Conservation (phyloP, 2,888 invertebrate genomes). For the Gnatocerus cornutus region DNA sequence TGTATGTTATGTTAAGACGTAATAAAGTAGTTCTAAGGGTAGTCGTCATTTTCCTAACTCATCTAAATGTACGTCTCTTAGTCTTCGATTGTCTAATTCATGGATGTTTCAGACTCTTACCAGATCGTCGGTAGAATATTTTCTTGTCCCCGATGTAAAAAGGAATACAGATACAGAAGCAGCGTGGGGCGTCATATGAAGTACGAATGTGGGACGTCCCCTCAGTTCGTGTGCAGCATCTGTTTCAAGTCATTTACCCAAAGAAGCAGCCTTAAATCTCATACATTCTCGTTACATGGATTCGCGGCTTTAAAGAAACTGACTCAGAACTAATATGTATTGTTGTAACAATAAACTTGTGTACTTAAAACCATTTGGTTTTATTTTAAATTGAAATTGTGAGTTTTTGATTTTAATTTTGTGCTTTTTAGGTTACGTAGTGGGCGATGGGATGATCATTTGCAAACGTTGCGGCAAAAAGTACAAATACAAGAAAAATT, state of each 20-base stretch:
- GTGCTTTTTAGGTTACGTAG: slow-evolving; percentile 39
- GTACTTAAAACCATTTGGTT: slow-evolving; percentile 13
- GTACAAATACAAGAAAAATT: slow-evolving; percentile 60
- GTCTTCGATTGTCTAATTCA: slow-evolving; percentile 25
- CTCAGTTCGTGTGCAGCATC: slow-evolving; percentile 52
- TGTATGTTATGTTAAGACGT: slow-evolving; percentile 6
- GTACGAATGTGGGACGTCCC: slow-evolving; percentile 56
- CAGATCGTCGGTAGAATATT: slow-evolving; percentile 35
- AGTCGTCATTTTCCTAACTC: slow-evolving; percentile 1
- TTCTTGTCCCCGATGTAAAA: slow-evolving; percentile 58
- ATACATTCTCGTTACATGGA: slow-evolving; percentile 42
- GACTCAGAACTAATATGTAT: slow-evolving; percentile 25
- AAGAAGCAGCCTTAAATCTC: slow-evolving; percentile 69
- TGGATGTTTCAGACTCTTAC: slow-evolving; percentile 31
- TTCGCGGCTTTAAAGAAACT: slow-evolving; percentile 33
- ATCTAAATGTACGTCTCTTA: not conserved
- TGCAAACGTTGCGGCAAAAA: slow-evolving; percentile 58
- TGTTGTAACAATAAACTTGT: slow-evolving; percentile 23
- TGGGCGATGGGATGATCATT: slow-evolving; percentile 37
- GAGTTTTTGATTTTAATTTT: not conserved
- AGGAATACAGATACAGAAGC: slow-evolving; percentile 60
- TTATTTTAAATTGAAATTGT: not conserved
- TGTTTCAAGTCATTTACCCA: slow-evolving; percentile 56
- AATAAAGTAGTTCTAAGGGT: slow-evolving; percentile 1
- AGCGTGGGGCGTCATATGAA: slow-evolving; percentile 68